phyloP scores from a whole-genome alignment of 2,888 invertebrate genomes.

The Tachina grossa region DNA sequence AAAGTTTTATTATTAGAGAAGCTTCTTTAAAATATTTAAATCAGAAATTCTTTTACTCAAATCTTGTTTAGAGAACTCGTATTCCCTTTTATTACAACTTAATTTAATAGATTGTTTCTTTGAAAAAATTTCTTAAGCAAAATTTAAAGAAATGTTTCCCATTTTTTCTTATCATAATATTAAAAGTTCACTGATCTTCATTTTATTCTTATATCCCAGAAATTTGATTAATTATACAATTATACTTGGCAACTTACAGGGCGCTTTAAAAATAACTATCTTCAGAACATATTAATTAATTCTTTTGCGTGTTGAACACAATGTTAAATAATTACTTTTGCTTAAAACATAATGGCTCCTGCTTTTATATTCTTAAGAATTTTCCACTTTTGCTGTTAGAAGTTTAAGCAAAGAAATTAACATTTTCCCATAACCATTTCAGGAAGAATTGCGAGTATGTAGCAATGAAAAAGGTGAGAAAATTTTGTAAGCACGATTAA shows the following conservation, averaged over 20 bases:
- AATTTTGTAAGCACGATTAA: conserved; percentile 25
- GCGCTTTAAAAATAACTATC: conserved; percentile 5
- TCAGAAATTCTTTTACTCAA: neutral
- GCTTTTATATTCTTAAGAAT: conserved; percentile 30
- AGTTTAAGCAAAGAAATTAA: conserved; percentile 5
- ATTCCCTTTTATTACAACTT: neutral
- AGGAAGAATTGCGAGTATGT: neutral
- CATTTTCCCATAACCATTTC: conserved; percentile 34
- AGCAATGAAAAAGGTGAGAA: conserved; percentile 48
- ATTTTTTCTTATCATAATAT: neutral
- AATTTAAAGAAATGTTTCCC: conserved; percentile 2
- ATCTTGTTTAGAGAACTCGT: neutral
- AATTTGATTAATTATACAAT: conserved; percentile 31
- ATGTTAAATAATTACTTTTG: conserved; percentile 20
- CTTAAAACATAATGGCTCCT: conserved; percentile 7
- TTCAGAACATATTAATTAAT: conserved; percentile 49
- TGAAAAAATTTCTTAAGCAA: neutral
- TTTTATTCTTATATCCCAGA: neutral
- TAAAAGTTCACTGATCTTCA: conserved; percentile 63
- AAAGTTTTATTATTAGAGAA: neutral
- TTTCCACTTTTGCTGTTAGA: conserved; percentile 56
- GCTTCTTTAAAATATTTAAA: neutral
- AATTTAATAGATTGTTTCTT: conserved; percentile 5
- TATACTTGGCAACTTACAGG: neutral
- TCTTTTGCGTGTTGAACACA: conserved; percentile 54